Base-by-base conservation (phyloP, 2,888 invertebrate genomes). In the Lymantria monacha region DNA sequence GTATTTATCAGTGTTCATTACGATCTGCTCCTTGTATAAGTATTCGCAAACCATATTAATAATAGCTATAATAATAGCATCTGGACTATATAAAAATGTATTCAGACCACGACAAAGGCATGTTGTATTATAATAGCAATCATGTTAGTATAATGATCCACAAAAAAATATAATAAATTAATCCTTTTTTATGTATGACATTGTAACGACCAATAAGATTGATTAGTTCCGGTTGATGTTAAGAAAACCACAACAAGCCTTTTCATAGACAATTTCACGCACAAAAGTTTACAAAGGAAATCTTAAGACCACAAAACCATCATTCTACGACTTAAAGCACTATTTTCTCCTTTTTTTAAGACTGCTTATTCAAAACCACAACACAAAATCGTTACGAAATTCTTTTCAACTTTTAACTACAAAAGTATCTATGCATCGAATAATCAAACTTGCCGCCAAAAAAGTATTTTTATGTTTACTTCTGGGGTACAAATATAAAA, bases 171-270 rank as follows among this genome's bases (percentile, higher is more conserved):
- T n/a, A n/a, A n/a, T n/a, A n/a, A n/a, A n/a, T n/a, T n/a, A 22
- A 22, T 22, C 2, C 22, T 22, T 22, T 22, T 22, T 22, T 22
- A 22, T 22, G 5, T 22, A 22, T 22, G 22, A 22, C 22, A 22
- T 22, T 3, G 5, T 22, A 22, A 22, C 22, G 22, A 22, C 22
- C 22, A 5, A 22, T 22, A 22, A 48, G 43, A 46, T 53, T 49
- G 42, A 53, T 53, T 49, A 49, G 53, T 53, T 53, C 44, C 46
- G 46, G 38, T 15, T 30, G 36, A 44, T 53, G 45, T 41, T 13
- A 53, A 53, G 40, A 46, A 52, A 49, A 49, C 43, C 53, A 46
- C 53, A 53, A 49, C 46, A 46, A 38, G 36, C 41, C 30, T 49
- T 49, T 48, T 46, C 14, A 48, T 22, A 49, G 14, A 31, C n/a